These are phyloP conservation scores for Scaptodrosophila latifasciaeformis DNA, from an alignment of 2,888 invertebrate species.

Conservation along the genomic window DNA sequence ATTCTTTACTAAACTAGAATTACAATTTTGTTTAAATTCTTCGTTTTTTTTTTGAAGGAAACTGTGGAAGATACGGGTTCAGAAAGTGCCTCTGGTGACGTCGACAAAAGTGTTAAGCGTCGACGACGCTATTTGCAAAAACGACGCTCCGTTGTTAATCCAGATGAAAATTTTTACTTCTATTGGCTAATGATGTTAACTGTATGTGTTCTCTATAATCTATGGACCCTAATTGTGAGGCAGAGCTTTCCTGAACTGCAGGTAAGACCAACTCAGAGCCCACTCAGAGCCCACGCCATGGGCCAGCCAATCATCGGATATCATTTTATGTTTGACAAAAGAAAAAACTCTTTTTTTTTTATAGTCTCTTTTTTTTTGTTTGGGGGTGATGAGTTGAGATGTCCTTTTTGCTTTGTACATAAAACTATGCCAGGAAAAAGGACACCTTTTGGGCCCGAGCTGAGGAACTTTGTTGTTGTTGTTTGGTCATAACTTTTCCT, in stretches of 20 bases:
- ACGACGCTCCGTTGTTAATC: constrained; percentile 91
- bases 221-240: constrained; percentile 95
- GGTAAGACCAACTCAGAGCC: constrained; percentile 66
- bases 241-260: constrained; percentile 95
- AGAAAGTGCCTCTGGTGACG: constrained; percentile 80
- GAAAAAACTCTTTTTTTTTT: constrained; percentile 5
- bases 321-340: too few relatives aligned
- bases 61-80: constrained; percentile 83
- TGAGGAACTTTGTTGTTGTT: constrained; percentile 5
- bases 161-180: constrained; percentile 96
- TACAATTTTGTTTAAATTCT: too few relatives aligned
- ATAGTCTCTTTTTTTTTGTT: neutral
- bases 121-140: constrained; percentile 82
- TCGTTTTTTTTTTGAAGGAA: constrained; percentile 73
- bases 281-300: neutral
- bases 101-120: constrained; percentile 78
- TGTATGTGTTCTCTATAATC: constrained; percentile 92
- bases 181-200: constrained; percentile 95
- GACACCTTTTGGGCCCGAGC: constrained; percentile 16
- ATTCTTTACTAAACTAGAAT: constrained; percentile 47
- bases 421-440: neutral
- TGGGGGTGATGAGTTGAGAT: constrained; percentile 36
- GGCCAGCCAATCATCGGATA: too few relatives aligned
- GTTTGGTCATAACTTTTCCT: constrained; percentile 17
- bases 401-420: neutral